Base-by-base conservation (phyloP, 1,140 invertebrate genomes). In the Bombyx mori region DNA sequence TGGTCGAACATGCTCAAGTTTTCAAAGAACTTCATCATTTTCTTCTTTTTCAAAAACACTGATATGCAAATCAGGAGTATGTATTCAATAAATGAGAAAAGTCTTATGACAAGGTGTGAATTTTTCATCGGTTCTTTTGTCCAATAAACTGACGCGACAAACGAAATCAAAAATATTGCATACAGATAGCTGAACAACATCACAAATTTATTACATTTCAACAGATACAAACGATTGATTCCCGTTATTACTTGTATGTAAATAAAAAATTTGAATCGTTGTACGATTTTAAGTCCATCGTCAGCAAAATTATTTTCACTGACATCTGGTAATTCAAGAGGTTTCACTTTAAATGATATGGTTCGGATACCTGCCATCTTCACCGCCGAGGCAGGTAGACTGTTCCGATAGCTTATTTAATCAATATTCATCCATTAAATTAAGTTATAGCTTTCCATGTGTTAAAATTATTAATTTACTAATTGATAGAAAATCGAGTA, bases 1-100 rank as follows among this genome's bases (percentile, higher is more conserved):
- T 60, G 60, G 47, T 79, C 77, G 47, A 74, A 70, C 4, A 45
- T 56, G 12, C 62, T 54, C 6, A 79, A 47, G 42, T 66, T 64
- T 6, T 65, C 43, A 10, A 76, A 67, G 45, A 77, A 66, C 1
- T 62, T 65, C 7, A 47, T 4, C 4, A 73, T 56, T 7, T 61
- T 65, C 5, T 57, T 66, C 43, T 59, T 68, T 43, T 66, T 64
- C 0, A 68, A n/a, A 1, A 71, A 8, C n/a, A 73, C 18, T 10
- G 67, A 57, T 35, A 62, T 61, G 6, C 66, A 22, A 0, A 66
- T 44, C 4, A 79, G 52, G 4, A 73, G 42, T 3, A 66, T 12
- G 47, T 69, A 75, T 53, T 76, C 73, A 22, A 61, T 26, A 26
- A 50, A 53, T 1, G 54, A 26, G 5, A 62, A 62, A 7, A 67